phyloP scores from a whole-genome alignment of 1,140 invertebrate genomes.

The Telenomus remus region DNA sequence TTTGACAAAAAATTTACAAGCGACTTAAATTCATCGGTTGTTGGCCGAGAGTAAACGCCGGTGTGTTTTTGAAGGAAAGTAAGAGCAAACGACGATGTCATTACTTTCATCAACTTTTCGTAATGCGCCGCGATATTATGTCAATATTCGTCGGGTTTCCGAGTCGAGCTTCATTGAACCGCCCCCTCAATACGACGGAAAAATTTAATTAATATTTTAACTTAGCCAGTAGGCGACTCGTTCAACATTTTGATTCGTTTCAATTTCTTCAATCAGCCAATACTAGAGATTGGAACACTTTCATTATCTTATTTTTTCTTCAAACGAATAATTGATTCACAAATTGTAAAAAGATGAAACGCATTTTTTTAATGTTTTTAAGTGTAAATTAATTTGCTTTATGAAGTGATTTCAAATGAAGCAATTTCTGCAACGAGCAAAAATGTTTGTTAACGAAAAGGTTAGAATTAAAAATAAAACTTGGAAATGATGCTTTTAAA shows the following conservation, averaged over 20 bases:
- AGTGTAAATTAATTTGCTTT: too few species aligned
- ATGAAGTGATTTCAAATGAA: too few species aligned
- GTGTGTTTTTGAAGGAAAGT: background rate
- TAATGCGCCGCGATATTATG: background rate
- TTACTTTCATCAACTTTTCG: background rate
- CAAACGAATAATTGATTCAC: too few species aligned
- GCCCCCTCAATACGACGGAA: background rate
- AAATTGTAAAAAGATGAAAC: too few species aligned
- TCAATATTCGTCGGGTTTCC: background rate
- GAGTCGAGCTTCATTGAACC: background rate
- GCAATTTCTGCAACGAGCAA: too few species aligned
- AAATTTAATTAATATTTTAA: slow-evolving; percentile 9
- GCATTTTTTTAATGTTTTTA: too few species aligned
- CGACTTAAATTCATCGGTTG: background rate
- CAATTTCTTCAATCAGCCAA: slow-evolving; percentile 7
- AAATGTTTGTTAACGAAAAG: too few species aligned
- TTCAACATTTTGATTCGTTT: slow-evolving; percentile 21
- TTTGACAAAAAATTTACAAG: background rate
- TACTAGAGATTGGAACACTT: slow-evolving; percentile 12
- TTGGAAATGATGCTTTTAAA: too few species aligned
- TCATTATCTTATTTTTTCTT: slow-evolving; percentile 12
- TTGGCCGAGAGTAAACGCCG: background rate
- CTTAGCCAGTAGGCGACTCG: slow-evolving; percentile 7
- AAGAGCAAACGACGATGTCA: background rate
- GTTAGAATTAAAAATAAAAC: too few species aligned